These are phyloP conservation scores for Andinoacara biseriatus DNA, from an alignment of 2,113 vertebrate species.

Conservation along the genomic window DNA sequence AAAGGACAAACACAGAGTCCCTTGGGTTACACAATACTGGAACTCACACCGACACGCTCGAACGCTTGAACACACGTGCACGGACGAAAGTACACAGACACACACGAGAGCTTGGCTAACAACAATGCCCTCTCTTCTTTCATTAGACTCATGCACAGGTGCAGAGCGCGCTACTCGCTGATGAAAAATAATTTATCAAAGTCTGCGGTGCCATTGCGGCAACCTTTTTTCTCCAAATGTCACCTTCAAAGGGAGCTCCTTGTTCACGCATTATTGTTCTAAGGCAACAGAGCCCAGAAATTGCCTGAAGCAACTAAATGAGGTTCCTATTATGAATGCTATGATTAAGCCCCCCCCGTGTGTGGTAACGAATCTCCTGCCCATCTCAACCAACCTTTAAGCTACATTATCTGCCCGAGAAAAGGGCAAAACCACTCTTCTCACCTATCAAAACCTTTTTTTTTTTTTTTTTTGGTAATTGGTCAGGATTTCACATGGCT, in stretches of 20 bases:
- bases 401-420: slow-evolving; percentile 67
- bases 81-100: not conserved
- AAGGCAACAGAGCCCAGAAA: slow-evolving; percentile 64
- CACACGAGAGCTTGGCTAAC: slow-evolving; percentile 20
- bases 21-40: slow-evolving; percentile 35
- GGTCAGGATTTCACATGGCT: slow-evolving; percentile 52
- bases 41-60: slow-evolving; percentile 15
- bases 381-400: slow-evolving; percentile 68
- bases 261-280: slow-evolving; percentile 68
- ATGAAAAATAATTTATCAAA: slow-evolving; percentile 79
- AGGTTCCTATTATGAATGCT: slow-evolving; percentile 70
- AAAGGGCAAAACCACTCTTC: slow-evolving; percentile 65
- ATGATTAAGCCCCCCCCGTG: slow-evolving; percentile 64
- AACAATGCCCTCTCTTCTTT: slow-evolving; percentile 58
- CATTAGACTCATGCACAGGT: slow-evolving; percentile 68
- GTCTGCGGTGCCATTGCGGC: slow-evolving; percentile 64
- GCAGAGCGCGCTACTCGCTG: slow-evolving; percentile 54
- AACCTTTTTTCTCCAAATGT: slow-evolving; percentile 71
- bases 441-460: slow-evolving; percentile 55
- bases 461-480: slow-evolving; percentile 48
- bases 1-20: slow-evolving; percentile 55
- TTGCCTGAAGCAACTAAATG: slow-evolving; percentile 66
- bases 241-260: slow-evolving; percentile 73
- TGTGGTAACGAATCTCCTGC: slow-evolving; percentile 62
- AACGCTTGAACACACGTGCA: not conserved